Base-by-base conservation (phyloP, 2,797 vertebrate species). In the Oreonectes daqikongensis region DNA sequence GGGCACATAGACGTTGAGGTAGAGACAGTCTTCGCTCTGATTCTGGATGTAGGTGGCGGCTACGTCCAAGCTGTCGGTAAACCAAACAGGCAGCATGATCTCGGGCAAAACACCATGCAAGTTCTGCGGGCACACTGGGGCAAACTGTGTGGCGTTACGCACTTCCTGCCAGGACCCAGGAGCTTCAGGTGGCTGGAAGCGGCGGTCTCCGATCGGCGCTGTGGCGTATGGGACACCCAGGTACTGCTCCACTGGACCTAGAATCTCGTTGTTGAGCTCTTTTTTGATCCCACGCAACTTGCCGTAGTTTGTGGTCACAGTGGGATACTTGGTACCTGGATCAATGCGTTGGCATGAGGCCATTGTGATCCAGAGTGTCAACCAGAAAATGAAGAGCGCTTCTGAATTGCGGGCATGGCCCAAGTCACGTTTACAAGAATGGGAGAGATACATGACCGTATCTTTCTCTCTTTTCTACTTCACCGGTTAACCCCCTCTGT, bases 41-140 rank as follows among this genome's bases (percentile, higher is more conserved):
- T 96, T 95, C 90, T 96, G 95, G 75, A 98, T 95, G 84, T 97
- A 96, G 35, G 93, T 93, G 0, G 95, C 95, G 0, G 94, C 96
- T 14, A 95, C 93, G 53, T 98, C 96, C 90, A 98, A 85, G 87
- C 96, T 97, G 88, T 96, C 95, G 0, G 95, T 96, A 90, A 97
- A 97, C 96, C 96, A 98, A 53, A 97, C 95, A 0, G 96, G 96
- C 17, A 97, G 92, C 96, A 98, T 98, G 46, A 98, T 95, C 74
- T 95, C 95, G 0, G 96, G 96, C 44, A 97, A 92, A 67, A 96
- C 95, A 2, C 95, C 96, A 14, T 96, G 94, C 64, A 97, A 88
- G 69, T 96, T 98, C 87, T 98, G 96, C 1, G 96, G 96, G 85
- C 96, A 98, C 71, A 96, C 96, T 0, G 95, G 95, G n/a, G 94